Base-by-base conservation (phyloP, 1,140 invertebrate species). In the Tetragnatha versicolor region DNA sequence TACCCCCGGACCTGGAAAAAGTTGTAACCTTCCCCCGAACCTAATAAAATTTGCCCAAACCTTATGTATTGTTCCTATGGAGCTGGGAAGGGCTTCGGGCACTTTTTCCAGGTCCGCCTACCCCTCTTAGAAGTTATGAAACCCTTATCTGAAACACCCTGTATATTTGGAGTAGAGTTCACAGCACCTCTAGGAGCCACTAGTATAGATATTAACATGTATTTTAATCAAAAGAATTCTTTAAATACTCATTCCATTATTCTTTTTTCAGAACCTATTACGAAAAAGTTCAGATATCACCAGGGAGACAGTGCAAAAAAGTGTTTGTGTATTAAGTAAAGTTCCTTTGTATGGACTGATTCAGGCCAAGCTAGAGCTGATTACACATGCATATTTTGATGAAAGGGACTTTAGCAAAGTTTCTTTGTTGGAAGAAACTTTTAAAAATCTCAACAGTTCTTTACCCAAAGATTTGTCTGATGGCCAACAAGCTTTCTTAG, bases 231-330 rank as follows among this genome's bases (percentile, higher is more conserved):
- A n/a, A n/a, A n/a, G n/a, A n/a, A n/a, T n/a, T n/a, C 0, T 22
- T 5, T 29, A 27, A 4, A 55, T 22, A 10, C 1, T 10, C 3
- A 10, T 61, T 37, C 29, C 22, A 20, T 20, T 60, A 22, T 20
- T 12, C 25, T 14, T 80, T 88, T 88, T 65, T 35, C 84, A 97
- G 93, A 93, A 95, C 90, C 88, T 99, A 31, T 91, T 94, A 83
- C 95, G 95, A 85, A 92, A 92, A 81, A 95, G 95, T n/a, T 92
- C 94, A n/a, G 97, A 99, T 85, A 94, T 99, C 83, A 99, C 97
- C 1, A 89, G 98, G 82, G 95, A 94, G 80, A 95, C 94, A 29
- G 94, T 98, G 31, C 95, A 97, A 87, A 98, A 98, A 85, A 93
- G 93, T 84, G 93, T 96, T 2, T 96, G 94, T 87, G 93, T 96